Conservation (phyloP, 1,140 invertebrate species). For the Acromyrmex heyeri region DNA sequence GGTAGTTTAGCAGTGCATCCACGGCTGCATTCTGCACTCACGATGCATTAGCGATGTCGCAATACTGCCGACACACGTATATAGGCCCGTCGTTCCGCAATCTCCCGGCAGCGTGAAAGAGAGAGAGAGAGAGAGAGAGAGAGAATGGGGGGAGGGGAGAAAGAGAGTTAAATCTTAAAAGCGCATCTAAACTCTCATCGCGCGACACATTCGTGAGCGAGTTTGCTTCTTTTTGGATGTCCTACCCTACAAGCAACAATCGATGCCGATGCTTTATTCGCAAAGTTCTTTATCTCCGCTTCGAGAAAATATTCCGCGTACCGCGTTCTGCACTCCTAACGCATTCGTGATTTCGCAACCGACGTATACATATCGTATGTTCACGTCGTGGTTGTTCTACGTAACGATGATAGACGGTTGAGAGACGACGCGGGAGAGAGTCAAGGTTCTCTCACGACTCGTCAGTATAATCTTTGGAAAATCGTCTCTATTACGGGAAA, state of each 20-base stretch:
- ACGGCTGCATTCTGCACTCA: constrained; percentile 64
- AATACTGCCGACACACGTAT: constrained; percentile 49
- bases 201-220: constrained; percentile 17
- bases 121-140: constrained; percentile 20
- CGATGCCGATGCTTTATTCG: constrained; percentile 45
- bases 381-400: background rate
- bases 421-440: background rate
- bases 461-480: constrained; percentile 54
- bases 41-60: constrained; percentile 75
- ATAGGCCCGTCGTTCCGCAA: constrained; percentile 11
- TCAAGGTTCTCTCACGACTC: constrained; percentile 46
- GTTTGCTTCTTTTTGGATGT: constrained; percentile 40
- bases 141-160: background rate
- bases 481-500: constrained; percentile 37
- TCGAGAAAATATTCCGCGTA: constrained; percentile 68
- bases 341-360: constrained; percentile 69
- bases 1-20: constrained; percentile 70
- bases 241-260: background rate
- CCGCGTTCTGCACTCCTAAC: constrained; percentile 68
- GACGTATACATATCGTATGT: constrained; percentile 20
- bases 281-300: constrained; percentile 65
- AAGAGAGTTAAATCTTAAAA: constrained; percentile 55
- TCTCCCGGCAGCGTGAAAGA: background rate
- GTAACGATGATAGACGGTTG: constrained; percentile 32
- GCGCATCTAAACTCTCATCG: constrained; percentile 46